Conservation (phyloP, 2,888 invertebrate genomes). For the Andrena flavipes region DNA sequence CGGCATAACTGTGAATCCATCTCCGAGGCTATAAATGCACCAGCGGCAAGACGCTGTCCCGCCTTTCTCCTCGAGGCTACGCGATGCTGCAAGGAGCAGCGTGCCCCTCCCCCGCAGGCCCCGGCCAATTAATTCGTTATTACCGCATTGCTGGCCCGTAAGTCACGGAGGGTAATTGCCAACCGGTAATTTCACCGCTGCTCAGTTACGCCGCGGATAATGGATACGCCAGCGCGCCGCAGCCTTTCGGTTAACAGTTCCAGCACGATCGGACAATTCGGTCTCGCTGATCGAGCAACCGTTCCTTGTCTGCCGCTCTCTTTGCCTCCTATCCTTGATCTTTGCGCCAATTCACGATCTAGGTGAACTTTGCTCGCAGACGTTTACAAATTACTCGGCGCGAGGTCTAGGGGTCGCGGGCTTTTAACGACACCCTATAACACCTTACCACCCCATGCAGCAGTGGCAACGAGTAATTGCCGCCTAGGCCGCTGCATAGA, state of each 20-base stretch:
- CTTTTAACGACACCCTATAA: no score
- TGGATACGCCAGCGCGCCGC: conserved; percentile 52
- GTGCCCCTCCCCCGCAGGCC: conserved; percentile 15
- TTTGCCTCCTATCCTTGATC: conserved; percentile 14
- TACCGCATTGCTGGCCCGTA: conserved; percentile 72
- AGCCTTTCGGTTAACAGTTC: conserved; percentile 47
- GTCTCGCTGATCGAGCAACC: conserved; percentile 44
- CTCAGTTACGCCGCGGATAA: conserved; percentile 74
- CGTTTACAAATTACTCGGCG: not conserved
- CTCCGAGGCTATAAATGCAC: conserved; percentile 51
- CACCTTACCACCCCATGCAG: no score
- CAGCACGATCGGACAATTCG: conserved; percentile 39
- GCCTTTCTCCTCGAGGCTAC: conserved; percentile 52
- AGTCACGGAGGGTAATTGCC: conserved; percentile 72
- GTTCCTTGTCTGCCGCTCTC: conserved; percentile 18
- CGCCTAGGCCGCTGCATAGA: no score
- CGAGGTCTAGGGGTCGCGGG: not conserved
- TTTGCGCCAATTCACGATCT: conserved; percentile 1
- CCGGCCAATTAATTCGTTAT: conserved; percentile 77
- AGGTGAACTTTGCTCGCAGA: not conserved
- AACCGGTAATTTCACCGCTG: conserved; percentile 72
- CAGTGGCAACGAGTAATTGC: no score
- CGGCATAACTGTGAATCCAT: conserved; percentile 62
- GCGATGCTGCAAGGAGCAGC: conserved; percentile 45
- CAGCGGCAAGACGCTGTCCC: conserved; percentile 31